Base-by-base conservation (phyloP, 1,140 invertebrate species). In the Drosophila virilis region DNA sequence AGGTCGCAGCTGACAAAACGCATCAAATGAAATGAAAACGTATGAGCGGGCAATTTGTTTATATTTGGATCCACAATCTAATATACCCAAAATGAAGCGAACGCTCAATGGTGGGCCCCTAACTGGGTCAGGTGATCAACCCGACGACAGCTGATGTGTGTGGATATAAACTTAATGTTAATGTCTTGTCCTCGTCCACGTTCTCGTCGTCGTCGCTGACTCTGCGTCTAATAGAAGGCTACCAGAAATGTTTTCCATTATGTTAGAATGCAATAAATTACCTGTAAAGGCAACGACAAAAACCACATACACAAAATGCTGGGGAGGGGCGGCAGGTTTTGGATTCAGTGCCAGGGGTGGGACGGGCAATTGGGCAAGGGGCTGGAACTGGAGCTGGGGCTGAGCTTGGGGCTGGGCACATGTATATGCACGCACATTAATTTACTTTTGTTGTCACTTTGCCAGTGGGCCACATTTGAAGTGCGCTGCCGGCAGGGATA, bases 201-300 rank as follows among this genome's bases (percentile, higher is more conserved):
- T 76, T 62, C 28, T 60, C 61, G 74, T 45, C n/a, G 43, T 43
- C 46, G 40, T 50, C 45, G 62, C 13, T 35, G 54, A 52, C 52
- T 75, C 54, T 51, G 37, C 52, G 65, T 70, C 77, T 77, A 67
- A 80, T 80, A 72, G 74, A 75, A 78, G 82, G 82, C 84, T 79
- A 83, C 54, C 79, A 83, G 62, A 79, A 89, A 89, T 90, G 88
- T 89, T 84, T 89, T 90, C 84, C 80, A 89, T 89, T 89, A 89
- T 89, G 80, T 89, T 89, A 89, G 80, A 89, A 88, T 80, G 88
- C 88, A 91, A 91, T 91, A 91, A 91, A 91, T 91, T 91, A 91
- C 88, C 88, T 91, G 88, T 76, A 90, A 78, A 84, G 77, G 78
- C 84, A 89, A 80, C 74, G 74, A 71, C 73, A 80, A 83, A 83